Evolutionary conservation across 2,797 vertebrate species (phyloP).

Genomic region (Chelon auratus): DNA sequence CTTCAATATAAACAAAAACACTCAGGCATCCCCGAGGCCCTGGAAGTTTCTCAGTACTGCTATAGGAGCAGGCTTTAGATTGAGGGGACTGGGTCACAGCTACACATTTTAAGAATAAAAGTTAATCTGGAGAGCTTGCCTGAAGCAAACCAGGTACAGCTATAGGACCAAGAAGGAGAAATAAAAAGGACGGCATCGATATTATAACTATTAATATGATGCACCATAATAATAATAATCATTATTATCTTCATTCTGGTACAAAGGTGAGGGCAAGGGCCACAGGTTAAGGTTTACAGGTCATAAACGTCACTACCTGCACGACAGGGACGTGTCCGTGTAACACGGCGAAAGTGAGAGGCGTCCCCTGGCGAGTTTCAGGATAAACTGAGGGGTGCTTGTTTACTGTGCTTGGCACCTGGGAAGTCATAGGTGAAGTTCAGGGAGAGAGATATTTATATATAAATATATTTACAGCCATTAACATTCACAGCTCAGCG

Average conservation of each 20-base stretch:
- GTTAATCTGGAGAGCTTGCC: no score
- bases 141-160: not conserved
- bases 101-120: slow-evolving; percentile 36
- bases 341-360: slow-evolving; percentile 99
- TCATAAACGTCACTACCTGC: slow-evolving; percentile 90
- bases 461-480: slow-evolving; percentile 57
- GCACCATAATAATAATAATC: slow-evolving; percentile 64
- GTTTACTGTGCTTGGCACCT: slow-evolving; percentile 99
- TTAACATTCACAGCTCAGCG: slow-evolving; percentile 80
- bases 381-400: slow-evolving; percentile 99
- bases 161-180: slow-evolving; percentile 48
- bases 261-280: slow-evolving; percentile 65
- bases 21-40: slow-evolving; percentile 39
- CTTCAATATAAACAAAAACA: slow-evolving; percentile 42
- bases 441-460: slow-evolving; percentile 80
- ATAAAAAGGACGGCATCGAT: slow-evolving; percentile 37
- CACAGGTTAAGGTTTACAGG: slow-evolving; percentile 75
- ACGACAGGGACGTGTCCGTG: slow-evolving; percentile 99
- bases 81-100: slow-evolving; percentile 28
- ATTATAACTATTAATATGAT: slow-evolving; percentile 24
- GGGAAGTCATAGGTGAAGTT: slow-evolving; percentile 86
- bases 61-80: slow-evolving; percentile 6
- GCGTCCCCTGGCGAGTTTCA: slow-evolving; percentile 99
- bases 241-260: slow-evolving; percentile 56
- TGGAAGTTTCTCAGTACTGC: slow-evolving; percentile 37